A percentile compares a stretch with the other conserved stretches of the same genome.
Evolutionary conservation across 2,113 vertebrate species (phyloP).

Genomic region (Chloropsis hardwickii): DNA sequence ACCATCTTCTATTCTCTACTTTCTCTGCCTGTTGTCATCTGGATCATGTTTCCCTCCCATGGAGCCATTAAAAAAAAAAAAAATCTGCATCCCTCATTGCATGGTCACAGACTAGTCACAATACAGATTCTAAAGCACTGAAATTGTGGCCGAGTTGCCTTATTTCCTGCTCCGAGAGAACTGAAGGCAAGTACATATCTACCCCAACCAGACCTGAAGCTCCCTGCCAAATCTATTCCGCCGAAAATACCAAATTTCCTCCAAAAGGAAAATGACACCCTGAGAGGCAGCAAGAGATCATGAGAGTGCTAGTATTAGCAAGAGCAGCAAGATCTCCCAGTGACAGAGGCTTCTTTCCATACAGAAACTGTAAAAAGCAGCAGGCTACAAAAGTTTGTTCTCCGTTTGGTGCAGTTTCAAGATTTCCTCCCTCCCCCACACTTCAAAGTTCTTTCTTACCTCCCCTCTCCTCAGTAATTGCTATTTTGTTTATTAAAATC

Average conservation of each 20-base stretch:
- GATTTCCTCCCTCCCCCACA: not conserved
- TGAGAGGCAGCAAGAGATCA: not conserved
- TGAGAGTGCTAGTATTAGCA: not conserved
- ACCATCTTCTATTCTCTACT: not conserved
- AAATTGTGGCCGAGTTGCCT: not conserved
- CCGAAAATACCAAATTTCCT: not conserved
- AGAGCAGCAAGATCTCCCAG: not conserved
- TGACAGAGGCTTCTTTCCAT: not conserved
- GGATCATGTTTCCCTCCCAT: not conserved
- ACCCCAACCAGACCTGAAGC: not conserved
- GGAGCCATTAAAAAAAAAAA: not conserved
- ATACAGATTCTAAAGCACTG: not conserved
- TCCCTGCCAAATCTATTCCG: not conserved
- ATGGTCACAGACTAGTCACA: not conserved
- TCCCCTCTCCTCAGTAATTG: not conserved
- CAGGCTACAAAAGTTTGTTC: not conserved
- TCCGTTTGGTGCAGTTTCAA: slow-evolving; percentile 6
- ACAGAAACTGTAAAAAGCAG: not conserved
- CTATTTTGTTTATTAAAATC: slow-evolving; percentile 38
- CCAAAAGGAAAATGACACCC: not conserved
- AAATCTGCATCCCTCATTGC: not conserved
- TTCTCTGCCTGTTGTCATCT: not conserved
- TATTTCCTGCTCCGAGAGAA: not conserved
- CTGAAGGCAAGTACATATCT: not conserved
- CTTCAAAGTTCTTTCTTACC: slow-evolving; percentile 23